Conservation (phyloP, 2,797 vertebrate species). For the Danionella dracula region DNA sequence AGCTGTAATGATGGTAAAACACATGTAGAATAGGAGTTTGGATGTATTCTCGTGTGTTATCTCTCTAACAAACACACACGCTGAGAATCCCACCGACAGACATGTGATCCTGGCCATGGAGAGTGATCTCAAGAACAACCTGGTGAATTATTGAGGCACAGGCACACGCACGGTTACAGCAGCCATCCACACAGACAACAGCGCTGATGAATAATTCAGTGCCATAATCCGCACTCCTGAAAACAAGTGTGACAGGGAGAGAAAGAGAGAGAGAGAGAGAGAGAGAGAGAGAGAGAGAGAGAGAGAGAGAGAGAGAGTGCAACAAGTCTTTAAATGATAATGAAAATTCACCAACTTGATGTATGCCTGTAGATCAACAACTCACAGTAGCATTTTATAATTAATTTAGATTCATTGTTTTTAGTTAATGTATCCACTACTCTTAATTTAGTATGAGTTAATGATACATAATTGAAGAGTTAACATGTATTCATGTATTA, state of each 20-base stretch:
- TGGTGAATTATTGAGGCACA: slow-evolving; percentile 68
- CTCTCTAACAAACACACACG: background rate
- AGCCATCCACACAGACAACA: slow-evolving; percentile 41
- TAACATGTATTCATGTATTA: no score
- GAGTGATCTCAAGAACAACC: slow-evolving; percentile 54
- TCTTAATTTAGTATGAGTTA: no score
- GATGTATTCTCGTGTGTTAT: background rate
- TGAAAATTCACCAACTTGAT: no score
- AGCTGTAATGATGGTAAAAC: slow-evolving; percentile 66
- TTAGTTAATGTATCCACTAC: no score
- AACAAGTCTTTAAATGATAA: no score
- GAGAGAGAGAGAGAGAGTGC: slow-evolving; percentile 4
- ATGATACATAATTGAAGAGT: no score
- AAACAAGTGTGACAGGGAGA: slow-evolving; percentile 15
- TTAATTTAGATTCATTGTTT: no score
- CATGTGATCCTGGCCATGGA: slow-evolving; percentile 61
- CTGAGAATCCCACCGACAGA: slow-evolving; percentile 49
- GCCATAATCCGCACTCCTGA: slow-evolving; percentile 26
- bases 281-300: no score
- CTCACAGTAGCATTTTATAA: no score
- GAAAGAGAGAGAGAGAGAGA: no score
- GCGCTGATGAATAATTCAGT: slow-evolving; percentile 44
- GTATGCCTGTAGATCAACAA: no score
- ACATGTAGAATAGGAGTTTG: slow-evolving; percentile 4
- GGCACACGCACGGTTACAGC: slow-evolving; percentile 32